Conservation (phyloP, 2,797 vertebrate genomes). For the Gobio occitaniae region DNA sequence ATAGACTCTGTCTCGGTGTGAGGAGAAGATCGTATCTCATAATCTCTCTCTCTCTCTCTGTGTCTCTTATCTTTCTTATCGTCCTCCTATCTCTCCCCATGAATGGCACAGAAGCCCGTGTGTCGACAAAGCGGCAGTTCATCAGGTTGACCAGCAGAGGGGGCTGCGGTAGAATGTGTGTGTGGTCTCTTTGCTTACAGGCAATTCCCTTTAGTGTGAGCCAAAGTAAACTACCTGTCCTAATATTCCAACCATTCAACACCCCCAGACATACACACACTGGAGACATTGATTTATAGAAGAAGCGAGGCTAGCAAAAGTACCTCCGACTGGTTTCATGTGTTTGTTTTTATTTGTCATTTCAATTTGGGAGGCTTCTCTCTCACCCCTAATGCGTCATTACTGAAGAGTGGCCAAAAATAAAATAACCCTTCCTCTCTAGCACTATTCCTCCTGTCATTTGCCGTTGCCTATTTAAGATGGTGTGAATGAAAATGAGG, state of each 20-base stretch:
- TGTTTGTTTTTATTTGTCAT: constrained; percentile 79
- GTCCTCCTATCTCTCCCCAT: neutral
- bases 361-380: constrained; percentile 69
- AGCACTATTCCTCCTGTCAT: neutral
- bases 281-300: constrained; percentile 72
- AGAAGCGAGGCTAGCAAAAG: constrained; percentile 73
- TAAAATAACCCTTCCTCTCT: constrained; percentile 47
- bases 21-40: neutral
- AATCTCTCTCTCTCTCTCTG: neutral
- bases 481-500: neutral
- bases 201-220: constrained; percentile 63
- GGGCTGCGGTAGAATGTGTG: constrained; percentile 20
- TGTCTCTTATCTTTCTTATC: neutral
- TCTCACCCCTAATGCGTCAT: constrained; percentile 43
- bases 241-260: constrained; percentile 55
- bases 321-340: constrained; percentile 66
- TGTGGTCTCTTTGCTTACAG: constrained; percentile 28
- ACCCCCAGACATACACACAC: constrained; percentile 58
- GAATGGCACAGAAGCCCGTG: neutral
- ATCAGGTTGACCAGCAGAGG: constrained; percentile 22
- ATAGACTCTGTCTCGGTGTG: neutral
- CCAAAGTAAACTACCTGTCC: constrained; percentile 75
- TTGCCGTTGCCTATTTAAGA: neutral
- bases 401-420: constrained; percentile 25
- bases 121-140: neutral